These are phyloP conservation scores for Psophia crepitans DNA, from an alignment of 2,113 vertebrate species.

Conservation along the genomic window DNA sequence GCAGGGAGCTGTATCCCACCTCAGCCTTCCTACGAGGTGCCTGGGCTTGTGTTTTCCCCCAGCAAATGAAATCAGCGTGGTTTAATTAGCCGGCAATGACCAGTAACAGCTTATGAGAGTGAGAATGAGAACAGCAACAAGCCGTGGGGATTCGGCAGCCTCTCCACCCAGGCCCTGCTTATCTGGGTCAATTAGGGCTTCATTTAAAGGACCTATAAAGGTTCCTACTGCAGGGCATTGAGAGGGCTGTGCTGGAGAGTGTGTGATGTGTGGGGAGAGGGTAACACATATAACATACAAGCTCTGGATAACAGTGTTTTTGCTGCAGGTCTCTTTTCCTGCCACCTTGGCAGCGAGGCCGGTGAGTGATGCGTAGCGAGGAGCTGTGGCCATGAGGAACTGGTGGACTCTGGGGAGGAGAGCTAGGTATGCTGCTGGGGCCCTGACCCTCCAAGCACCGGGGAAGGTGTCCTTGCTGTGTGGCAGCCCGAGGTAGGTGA, in stretches of 20 bases:
- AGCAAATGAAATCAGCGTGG: not conserved
- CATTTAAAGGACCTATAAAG: not conserved
- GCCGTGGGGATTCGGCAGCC: not conserved
- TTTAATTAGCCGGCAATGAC: not conserved
- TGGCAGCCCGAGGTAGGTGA: not conserved
- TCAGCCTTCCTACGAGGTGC: not conserved
- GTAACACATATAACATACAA: not conserved
- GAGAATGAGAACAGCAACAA: not conserved
- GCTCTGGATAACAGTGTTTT: not conserved
- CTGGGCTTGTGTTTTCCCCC: not conserved
- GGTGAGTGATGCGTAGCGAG: not conserved
- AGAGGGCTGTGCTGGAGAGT: not conserved
- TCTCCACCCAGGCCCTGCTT: not conserved
- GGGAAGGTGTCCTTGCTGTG: rapidly evolving
- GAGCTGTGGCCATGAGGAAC: rapidly evolving
- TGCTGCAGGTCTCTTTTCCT: not conserved
- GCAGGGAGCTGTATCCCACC: not conserved
- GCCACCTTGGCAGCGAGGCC: rapidly evolving
- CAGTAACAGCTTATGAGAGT: not conserved
- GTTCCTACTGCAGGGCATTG: not conserved
- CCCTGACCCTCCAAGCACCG: rapidly evolving
- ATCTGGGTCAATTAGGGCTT: not conserved
- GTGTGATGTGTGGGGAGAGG: rapidly evolving
- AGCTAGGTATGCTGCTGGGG: not conserved
- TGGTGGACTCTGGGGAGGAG: not conserved